These are phyloP conservation scores for Parascotia fuliginaria DNA, from an alignment of 2,888 invertebrate genomes.

Conservation along the genomic window DNA sequence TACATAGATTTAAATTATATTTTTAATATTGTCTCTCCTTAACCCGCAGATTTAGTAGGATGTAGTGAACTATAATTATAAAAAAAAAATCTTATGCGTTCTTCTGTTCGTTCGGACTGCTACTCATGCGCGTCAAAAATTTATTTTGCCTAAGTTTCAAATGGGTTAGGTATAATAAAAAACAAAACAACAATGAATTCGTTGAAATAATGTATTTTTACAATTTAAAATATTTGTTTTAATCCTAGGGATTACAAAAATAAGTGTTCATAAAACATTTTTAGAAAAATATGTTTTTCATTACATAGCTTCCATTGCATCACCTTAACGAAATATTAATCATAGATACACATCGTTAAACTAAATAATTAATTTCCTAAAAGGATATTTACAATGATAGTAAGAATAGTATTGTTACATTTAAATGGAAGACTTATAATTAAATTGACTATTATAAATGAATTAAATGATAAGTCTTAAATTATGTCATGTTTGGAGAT, in stretches of 20 bases:
- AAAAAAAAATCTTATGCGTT: too few relatives aligned
- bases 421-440: constrained; percentile 63
- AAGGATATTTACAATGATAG: constrained; percentile 68
- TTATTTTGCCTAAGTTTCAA: too few relatives aligned
- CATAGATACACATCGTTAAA: constrained; percentile 35
- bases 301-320: constrained; percentile 58
- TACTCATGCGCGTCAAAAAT: too few relatives aligned
- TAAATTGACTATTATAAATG: constrained; percentile 68
- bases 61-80: too few relatives aligned
- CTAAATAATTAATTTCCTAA: constrained; percentile 46
- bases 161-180: not conserved
- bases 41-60: too few relatives aligned
- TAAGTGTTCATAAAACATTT: constrained; percentile 61
- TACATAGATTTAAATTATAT: too few relatives aligned
- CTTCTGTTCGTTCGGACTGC: too few relatives aligned
- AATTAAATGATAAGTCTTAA: constrained; percentile 51
- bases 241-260: constrained; percentile 78
- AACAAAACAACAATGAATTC: constrained; percentile 36
- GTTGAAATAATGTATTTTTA: constrained; percentile 75
- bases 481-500: constrained; percentile 61
- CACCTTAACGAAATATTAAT: constrained; percentile 48
- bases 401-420: constrained; percentile 24
- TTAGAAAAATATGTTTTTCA: constrained; percentile 53
- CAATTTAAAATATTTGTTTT: constrained; percentile 64
- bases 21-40: too few relatives aligned